Percentiles rank a stretch among this genome's conserved stretches.
Evolutionary conservation across 2,113 vertebrate genomes (phyloP).

Genomic region (Leuciscus idus): DNA sequence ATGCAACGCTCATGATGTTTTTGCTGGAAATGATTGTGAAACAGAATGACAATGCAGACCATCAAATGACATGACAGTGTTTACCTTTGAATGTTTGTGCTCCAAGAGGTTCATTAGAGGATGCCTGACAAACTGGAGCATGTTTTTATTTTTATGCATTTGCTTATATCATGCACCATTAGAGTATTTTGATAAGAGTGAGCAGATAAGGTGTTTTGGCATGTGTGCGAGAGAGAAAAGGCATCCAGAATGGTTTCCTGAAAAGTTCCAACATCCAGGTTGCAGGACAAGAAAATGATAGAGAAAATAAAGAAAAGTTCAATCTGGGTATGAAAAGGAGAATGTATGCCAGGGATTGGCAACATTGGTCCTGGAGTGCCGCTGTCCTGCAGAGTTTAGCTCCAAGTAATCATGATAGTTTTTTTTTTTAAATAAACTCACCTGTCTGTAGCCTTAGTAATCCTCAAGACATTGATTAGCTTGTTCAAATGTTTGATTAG

Average conservation of each 20-base stretch:
- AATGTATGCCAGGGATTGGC: too few species aligned
- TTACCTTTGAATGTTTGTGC: not conserved
- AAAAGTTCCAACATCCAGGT: not conserved
- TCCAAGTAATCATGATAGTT: too few species aligned
- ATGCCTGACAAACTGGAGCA: not conserved
- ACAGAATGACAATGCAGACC: not conserved
- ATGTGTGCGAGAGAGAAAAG: not conserved
- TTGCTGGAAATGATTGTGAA: not conserved
- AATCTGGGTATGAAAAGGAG: not conserved
- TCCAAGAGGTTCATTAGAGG: not conserved
- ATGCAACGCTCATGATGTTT: not conserved
- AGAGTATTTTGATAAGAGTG: not conserved
- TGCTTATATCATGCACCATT: not conserved
- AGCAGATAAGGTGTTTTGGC: not conserved
- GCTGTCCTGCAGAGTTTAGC: too few species aligned
- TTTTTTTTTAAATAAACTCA: too few species aligned
- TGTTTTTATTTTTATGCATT: not conserved
- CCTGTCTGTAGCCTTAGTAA: too few species aligned
- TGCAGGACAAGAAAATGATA: not conserved
- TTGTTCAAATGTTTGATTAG: too few species aligned
- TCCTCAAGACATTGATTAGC: too few species aligned
- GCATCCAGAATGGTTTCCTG: not conserved
- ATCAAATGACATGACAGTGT: not conserved
- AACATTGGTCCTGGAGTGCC: too few species aligned
- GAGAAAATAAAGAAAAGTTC: not conserved